Conservation (phyloP, 2,797 vertebrate genomes). For the Pangasius djambal region DNA sequence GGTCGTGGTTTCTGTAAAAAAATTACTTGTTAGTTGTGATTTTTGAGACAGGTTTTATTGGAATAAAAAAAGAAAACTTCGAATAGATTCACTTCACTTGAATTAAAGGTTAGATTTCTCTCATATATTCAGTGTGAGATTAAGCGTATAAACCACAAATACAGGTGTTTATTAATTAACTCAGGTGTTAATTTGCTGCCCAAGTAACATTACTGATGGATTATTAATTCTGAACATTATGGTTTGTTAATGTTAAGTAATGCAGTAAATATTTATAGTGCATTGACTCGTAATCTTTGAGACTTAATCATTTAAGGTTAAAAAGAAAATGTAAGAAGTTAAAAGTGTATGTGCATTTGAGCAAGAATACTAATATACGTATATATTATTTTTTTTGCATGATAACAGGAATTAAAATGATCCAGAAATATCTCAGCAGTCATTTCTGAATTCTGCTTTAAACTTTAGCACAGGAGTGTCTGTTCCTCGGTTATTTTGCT, state of each 20-base stretch:
- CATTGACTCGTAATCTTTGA: neutral
- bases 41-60: neutral
- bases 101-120: neutral
- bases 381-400: neutral
- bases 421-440: neutral
- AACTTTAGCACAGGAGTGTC: neutral
- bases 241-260: neutral
- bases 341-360: neutral
- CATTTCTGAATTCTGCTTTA: neutral
- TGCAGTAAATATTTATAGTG: neutral
- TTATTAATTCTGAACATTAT: neutral
- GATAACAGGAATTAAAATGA: neutral
- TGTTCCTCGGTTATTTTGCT: neutral
- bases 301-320: neutral
- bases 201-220: no score
- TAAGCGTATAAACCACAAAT: no score
- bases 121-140: no score
- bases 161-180: neutral
- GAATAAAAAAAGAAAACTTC: no score
- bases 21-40: no score
- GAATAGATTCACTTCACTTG: neutral
- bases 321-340: neutral
- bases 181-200: neutral
- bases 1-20: no score
- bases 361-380: neutral